Evolutionary conservation across 53 echinoderm and acorn worm species (phyloP).

Genomic region (Hippasteria phrygiana): DNA sequence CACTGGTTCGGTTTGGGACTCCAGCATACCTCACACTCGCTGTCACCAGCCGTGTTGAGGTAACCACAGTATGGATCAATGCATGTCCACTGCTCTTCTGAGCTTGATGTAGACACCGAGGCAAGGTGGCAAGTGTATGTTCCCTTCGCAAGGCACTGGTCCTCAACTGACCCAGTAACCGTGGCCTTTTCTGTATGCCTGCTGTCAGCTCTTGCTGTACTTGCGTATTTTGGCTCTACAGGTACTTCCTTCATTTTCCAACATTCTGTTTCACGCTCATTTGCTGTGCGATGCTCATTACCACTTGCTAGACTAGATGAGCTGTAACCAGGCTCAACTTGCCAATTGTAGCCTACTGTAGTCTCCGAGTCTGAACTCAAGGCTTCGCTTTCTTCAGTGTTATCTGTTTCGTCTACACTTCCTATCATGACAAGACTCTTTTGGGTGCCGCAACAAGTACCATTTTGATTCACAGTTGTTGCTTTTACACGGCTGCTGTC

Average conservation of each 20-base stretch:
- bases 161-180: too few relatives aligned
- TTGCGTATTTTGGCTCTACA: not conserved
- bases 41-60: constrained; percentile 26
- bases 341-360: not conserved
- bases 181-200: too few relatives aligned
- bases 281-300: not conserved
- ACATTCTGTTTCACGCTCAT: not conserved
- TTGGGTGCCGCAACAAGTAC: not conserved
- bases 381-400: not conserved
- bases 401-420: not conserved
- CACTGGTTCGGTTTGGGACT: constrained; percentile 35
- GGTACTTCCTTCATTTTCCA: not conserved
- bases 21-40: constrained; percentile 71
- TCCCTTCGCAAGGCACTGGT: too few relatives aligned
- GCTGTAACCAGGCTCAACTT: not conserved
- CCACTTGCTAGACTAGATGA: not conserved
- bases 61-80: constrained; percentile 37
- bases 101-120: not conserved
- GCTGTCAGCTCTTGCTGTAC: not conserved
- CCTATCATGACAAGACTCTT: not conserved
- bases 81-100: constrained; percentile 69
- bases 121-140: not conserved
- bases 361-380: not conserved
- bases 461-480: not conserved
- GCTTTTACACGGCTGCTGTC: not conserved